phyloP scores from a whole-genome alignment of 2,888 invertebrate species.

The Lasioglossum zephyrum region DNA sequence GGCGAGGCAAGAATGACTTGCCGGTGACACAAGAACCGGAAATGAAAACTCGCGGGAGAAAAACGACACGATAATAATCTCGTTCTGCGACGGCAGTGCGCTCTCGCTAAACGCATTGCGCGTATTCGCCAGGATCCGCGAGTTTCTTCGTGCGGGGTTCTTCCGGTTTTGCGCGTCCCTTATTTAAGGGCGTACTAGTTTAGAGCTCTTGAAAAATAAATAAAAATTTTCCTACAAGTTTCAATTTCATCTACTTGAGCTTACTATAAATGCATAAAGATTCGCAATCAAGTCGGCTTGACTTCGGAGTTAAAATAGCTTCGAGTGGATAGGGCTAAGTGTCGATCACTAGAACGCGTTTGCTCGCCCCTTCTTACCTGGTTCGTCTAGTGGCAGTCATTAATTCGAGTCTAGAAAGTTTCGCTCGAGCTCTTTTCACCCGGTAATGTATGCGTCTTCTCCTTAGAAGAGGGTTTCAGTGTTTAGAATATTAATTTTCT shows the following conservation, averaged over 20 bases:
- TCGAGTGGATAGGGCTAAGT: background rate
- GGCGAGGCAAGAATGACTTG: slow-evolving; percentile 4
- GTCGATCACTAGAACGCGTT: background rate
- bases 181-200: background rate
- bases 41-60: slow-evolving; percentile 34
- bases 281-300: background rate
- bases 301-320: background rate
- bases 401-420: background rate
- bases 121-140: background rate
- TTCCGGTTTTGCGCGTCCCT: background rate
- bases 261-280: too few relatives aligned
- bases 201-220: background rate
- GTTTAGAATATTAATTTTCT: background rate
- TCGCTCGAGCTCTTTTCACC: background rate
- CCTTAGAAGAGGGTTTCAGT: background rate
- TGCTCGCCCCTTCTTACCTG: background rate
- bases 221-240: too few relatives aligned
- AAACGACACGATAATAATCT: slow-evolving; percentile 39
- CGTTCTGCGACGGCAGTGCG: slow-evolving; percentile 30
- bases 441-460: background rate
- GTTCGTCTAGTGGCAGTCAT: background rate
- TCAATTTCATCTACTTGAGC: too few relatives aligned
- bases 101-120: slow-evolving; percentile 29
- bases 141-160: background rate
- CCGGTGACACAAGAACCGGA: slow-evolving; percentile 39